Evolutionary conservation across 2,888 invertebrate species (phyloP).

Genomic region (Macrophya alboannulata): DNA sequence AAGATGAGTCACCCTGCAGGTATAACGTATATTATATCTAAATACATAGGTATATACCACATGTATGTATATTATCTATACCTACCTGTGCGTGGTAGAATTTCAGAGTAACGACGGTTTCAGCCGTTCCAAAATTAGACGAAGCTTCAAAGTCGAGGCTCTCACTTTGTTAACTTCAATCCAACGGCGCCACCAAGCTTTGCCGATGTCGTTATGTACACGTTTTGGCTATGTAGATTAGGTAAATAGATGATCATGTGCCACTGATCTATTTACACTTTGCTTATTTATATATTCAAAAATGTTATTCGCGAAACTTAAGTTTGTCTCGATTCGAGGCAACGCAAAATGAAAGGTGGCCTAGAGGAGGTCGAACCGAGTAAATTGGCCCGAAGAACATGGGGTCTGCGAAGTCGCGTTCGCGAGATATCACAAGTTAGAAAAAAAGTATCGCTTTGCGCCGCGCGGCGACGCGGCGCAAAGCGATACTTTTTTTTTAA

Average conservation of each 20-base stretch:
- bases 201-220: neutral
- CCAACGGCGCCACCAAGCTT: slow-evolving; percentile 5
- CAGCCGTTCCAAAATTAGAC: slow-evolving; percentile 26
- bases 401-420: too few species aligned
- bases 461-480: too few species aligned
- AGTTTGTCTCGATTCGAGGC: too few species aligned
- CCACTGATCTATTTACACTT: neutral
- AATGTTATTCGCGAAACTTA: too few species aligned
- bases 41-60: neutral
- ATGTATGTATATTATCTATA: neutral
- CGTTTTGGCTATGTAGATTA: slow-evolving; percentile 11
- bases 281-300: neutral
- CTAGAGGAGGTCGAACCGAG: too few species aligned
- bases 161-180: neutral
- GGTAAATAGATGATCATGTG: neutral
- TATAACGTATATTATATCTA: neutral
- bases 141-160: slow-evolving; percentile 27
- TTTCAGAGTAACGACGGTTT: slow-evolving; percentile 36
- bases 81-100: neutral
- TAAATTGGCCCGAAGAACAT: too few species aligned
- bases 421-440: too few species aligned
- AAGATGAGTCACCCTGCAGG: slow-evolving; percentile 8
- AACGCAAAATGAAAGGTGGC: too few species aligned
- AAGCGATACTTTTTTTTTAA: too few species aligned
- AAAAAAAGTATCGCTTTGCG: too few species aligned